Conservation (phyloP, 2,113 vertebrate genomes). For the Rhinolophus sinicus region DNA sequence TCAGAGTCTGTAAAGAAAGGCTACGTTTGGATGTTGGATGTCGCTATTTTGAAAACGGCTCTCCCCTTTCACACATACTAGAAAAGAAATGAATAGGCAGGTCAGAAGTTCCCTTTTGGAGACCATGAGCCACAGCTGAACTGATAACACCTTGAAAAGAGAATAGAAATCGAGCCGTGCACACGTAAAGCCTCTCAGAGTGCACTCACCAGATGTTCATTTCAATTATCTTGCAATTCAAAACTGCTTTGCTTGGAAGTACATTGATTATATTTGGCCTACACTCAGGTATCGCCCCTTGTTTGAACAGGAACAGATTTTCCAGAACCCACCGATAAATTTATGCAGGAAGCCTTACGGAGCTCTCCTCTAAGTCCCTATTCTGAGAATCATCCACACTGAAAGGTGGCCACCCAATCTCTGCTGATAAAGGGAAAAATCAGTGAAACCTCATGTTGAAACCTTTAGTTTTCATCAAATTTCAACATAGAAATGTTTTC, state of each 20-base stretch:
- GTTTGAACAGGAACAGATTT: neutral
- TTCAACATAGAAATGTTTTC: neutral
- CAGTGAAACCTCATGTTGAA: neutral
- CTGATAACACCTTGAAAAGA: neutral
- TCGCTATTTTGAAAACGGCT: neutral
- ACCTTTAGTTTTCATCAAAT: neutral
- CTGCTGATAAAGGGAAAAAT: neutral
- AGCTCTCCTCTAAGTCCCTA: neutral
- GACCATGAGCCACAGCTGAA: neutral
- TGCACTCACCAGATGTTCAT: neutral
- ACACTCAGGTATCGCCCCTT: neutral
- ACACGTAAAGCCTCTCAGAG: neutral
- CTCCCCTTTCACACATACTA: neutral
- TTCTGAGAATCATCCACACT: neutral
- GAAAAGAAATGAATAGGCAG: constrained; percentile 18
- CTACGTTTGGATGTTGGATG: neutral
- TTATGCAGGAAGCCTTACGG: neutral
- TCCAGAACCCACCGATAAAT: neutral
- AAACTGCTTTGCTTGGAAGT: neutral
- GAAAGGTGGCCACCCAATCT: neutral
- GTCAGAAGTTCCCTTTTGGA: neutral
- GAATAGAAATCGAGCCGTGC: neutral
- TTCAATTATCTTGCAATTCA: neutral
- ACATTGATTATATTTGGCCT: neutral
- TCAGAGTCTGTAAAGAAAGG: neutral